Conservation (phyloP, 2,888 invertebrate species). For the Rotaria macrura region DNA sequence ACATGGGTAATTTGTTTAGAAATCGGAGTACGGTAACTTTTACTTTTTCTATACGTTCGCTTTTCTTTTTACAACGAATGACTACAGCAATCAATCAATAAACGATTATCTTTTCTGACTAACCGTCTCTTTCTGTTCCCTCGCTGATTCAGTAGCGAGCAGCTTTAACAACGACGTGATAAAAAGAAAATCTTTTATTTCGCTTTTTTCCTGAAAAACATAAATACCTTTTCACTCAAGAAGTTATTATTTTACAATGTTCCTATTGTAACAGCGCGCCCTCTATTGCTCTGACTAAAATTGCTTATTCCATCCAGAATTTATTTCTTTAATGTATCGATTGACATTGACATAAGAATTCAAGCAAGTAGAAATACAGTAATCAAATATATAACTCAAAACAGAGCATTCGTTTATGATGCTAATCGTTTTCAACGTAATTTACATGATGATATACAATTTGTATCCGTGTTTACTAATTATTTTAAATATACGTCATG, state of each 20-base stretch:
- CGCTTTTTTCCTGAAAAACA: too few relatives aligned
- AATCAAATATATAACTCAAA: too few relatives aligned
- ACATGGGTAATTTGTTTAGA: neutral
- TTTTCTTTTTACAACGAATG: too few relatives aligned
- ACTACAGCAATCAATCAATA: neutral
- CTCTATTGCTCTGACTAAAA: neutral
- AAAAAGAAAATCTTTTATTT: neutral
- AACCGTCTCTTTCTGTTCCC: too few relatives aligned
- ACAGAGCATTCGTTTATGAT: too few relatives aligned
- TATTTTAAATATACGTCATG: neutral
- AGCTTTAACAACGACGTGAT: neutral
- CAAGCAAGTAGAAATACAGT: neutral
- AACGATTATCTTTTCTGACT: neutral
- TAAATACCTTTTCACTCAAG: neutral
- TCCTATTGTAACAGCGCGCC: neutral
- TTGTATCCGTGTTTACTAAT: neutral
- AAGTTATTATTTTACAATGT: neutral
- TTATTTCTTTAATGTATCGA: neutral
- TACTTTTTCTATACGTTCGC: neutral
- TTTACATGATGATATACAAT: neutral
- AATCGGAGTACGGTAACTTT: neutral
- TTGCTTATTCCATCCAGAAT: neutral
- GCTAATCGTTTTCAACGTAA: neutral
- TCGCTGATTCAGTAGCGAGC: neutral
- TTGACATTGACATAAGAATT: neutral